Percentiles rank a stretch among this genome's conserved stretches.
phyloP scores from a whole-genome alignment of 2,797 vertebrate species.

The Sebastes nivosus region DNA sequence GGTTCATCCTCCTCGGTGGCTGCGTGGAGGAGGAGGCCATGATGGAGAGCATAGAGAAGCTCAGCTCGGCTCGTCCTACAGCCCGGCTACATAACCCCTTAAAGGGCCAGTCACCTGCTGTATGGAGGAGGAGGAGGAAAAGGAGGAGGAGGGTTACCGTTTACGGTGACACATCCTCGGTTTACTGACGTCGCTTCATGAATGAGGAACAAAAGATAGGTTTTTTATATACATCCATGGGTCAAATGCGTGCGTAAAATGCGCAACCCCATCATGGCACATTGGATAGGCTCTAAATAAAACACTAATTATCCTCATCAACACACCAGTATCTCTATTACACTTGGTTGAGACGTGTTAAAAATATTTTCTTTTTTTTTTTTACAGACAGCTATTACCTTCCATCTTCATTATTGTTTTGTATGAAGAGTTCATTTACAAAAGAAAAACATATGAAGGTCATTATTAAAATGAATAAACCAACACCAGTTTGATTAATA shows the following conservation, averaged over 20 bases:
- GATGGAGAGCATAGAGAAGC: constrained; percentile 58
- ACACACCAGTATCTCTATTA: no score
- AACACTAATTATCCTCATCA: not conserved
- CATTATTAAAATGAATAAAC: not conserved
- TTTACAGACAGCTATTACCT: not conserved
- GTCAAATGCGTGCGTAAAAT: no score
- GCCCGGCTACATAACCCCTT: constrained; percentile 68
- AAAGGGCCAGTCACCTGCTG: constrained; percentile 78
- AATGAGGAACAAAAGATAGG: constrained; percentile 44
- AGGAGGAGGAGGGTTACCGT: not conserved
- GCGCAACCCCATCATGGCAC: not conserved
- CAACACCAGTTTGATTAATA: not conserved
- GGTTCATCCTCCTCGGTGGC: constrained; percentile 64
- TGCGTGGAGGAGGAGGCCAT: constrained; percentile 79
- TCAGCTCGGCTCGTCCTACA: constrained; percentile 66
- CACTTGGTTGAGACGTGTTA: no score
- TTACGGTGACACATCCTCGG: not conserved
- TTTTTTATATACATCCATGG: no score
- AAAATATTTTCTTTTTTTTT: no score
- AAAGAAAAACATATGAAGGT: not conserved
- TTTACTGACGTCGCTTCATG: constrained; percentile 34
- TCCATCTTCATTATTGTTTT: not conserved
- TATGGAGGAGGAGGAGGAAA: not conserved
- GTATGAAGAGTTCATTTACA: not conserved
- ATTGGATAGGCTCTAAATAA: not conserved